Base-by-base conservation (phyloP, 2,113 vertebrate species). In the Cinclus cinclus region DNA sequence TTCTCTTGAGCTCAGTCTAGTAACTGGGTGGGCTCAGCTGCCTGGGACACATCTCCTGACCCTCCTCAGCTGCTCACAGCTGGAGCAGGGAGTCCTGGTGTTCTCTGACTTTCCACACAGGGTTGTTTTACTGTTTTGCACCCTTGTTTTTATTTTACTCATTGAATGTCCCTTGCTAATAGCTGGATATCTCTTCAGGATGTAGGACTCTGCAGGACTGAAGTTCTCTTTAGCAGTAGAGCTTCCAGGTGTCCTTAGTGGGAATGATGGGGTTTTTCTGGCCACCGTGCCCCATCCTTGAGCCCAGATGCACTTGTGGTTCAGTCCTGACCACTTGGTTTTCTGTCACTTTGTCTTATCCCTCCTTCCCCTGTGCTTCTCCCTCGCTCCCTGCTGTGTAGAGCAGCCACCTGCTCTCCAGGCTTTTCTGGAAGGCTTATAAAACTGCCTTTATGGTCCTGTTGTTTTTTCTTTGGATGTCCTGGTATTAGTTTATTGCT, bases 1-100 rank as follows among this genome's bases (percentile, higher is more conserved):
- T 64, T 52, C 15, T 31, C 41, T 52, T 80, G 7, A 49, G 41
- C 44, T n/a, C 62, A 5, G 6, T 67, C 6, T 35, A 5, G 64
- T 68, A 42, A 3, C 39, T n/a, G 56, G 20, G 15, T 15, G 35
- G 50, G 41, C 23, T 88, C 53, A 7, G 39, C 27, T 68, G 31
- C 60, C n/a, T 6, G 21, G 22, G n/a, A 11, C 55, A 24, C 0
- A 0, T 33, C 37, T 39, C 16, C 50, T 46, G 35, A 25, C 13
- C 31, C 10, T 13, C 24, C 39, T 42, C 9, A 46, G 39, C 47
- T 27, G 60, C 47, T 41, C 41, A 10, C 24, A 31, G 53, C 53
- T 21, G 24, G 28, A 78, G 76, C 55, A 62, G 42, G 7, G 24
- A 4, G 4, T 7, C 52, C 23, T 58, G 8, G 1, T 52, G 21